Conservation (phyloP, 2,797 vertebrate species). For the Chelon auratus region DNA sequence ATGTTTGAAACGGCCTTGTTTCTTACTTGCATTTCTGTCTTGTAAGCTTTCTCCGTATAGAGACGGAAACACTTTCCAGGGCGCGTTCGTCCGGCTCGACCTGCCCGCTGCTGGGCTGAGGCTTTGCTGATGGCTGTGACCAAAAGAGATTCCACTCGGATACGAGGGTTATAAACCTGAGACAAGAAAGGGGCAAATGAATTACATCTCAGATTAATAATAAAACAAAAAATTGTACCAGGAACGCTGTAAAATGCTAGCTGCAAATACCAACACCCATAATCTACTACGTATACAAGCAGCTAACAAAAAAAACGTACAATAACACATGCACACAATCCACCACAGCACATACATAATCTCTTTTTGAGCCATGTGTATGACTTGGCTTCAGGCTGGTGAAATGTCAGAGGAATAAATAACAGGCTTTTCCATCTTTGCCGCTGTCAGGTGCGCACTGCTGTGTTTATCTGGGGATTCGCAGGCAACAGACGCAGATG, state of each 20-base stretch:
- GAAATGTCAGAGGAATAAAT: slow-evolving; percentile 87
- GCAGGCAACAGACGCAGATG: slow-evolving; percentile 80
- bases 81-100: slow-evolving; percentile 93
- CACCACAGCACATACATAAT: slow-evolving; percentile 67
- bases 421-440: slow-evolving; percentile 82
- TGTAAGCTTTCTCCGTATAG: slow-evolving; percentile 98
- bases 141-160: slow-evolving; percentile 96
- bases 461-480: slow-evolving; percentile 84
- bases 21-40: slow-evolving; percentile 98
- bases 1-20: slow-evolving; percentile 6
- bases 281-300: slow-evolving; percentile 18
- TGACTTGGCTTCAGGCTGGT: slow-evolving; percentile 78
- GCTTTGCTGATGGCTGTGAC: slow-evolving; percentile 98
- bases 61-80: slow-evolving; percentile 97
- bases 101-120: slow-evolving; percentile 96
- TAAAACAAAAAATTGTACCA: not conserved
- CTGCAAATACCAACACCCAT: not conserved
- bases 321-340: slow-evolving; percentile 26
- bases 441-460: slow-evolving; percentile 76
- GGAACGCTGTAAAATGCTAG: not conserved
- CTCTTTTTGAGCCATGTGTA: slow-evolving; percentile 69
- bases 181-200: not conserved
- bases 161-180: slow-evolving; percentile 96
- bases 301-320: slow-evolving; percentile 31
- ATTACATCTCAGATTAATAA: not conserved